Percentiles rank a stretch among this genome's conserved stretches.
These are phyloP conservation scores for Phocides pigmalion DNA, from an alignment of 1,140 invertebrate species.

Conservation along the genomic window DNA sequence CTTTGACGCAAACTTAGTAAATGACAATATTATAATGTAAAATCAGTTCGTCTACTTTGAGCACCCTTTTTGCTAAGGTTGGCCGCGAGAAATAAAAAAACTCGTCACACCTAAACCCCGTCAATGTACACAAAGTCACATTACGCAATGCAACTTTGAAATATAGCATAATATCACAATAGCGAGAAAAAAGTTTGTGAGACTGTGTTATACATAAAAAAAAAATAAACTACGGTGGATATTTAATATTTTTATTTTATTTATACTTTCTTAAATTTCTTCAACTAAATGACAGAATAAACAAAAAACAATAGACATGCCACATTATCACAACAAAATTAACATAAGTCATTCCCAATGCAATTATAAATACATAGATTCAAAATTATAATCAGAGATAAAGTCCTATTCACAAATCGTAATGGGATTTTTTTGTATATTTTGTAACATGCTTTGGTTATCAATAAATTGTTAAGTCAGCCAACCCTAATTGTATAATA, in stretches of 20 bases:
- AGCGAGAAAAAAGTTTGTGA: too few relatives aligned
- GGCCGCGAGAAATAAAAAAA: too few relatives aligned
- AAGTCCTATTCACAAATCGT: background rate
- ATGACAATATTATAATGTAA: too few relatives aligned
- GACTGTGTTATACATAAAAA: too few relatives aligned
- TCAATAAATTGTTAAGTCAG: background rate
- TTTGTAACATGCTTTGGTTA: conserved; percentile 4
- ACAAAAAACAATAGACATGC: conserved; percentile 21
- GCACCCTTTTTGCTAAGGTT: too few relatives aligned
- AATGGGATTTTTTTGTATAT: background rate
- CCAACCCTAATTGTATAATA: too few relatives aligned
- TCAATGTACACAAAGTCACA: too few relatives aligned
- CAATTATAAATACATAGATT: background rate
- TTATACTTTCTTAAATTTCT: conserved; percentile 21
- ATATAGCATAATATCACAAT: too few relatives aligned
- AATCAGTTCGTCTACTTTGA: too few relatives aligned
- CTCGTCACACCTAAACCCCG: too few relatives aligned
- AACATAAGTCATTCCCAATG: conserved; percentile 13
- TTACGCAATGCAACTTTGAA: too few relatives aligned
- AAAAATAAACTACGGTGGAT: background rate
- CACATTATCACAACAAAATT: conserved; percentile 29
- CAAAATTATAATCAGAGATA: background rate
- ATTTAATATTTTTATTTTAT: conserved; percentile 14
- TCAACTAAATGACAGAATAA: conserved; percentile 10
- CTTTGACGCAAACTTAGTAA: too few relatives aligned